Evolutionary conservation across 2,113 vertebrate genomes (phyloP).

Genomic region (Falcunculus frontatus): DNA sequence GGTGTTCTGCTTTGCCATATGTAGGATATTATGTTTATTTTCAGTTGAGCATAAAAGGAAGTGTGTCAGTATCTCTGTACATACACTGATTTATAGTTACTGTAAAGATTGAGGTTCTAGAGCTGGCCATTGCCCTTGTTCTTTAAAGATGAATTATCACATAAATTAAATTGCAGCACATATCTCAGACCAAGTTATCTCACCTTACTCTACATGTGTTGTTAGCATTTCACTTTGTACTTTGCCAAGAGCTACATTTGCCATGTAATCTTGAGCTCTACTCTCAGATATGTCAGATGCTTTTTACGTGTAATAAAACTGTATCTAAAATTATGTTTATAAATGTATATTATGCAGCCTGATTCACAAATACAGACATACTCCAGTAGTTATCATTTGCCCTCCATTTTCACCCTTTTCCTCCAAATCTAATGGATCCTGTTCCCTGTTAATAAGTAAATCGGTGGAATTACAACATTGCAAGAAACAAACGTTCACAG

Average conservation of each 20-base stretch:
- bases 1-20: not conserved
- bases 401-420: not conserved
- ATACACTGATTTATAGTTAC: not conserved
- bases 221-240: not conserved
- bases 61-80: not conserved
- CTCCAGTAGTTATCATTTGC: not conserved
- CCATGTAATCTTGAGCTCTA: not conserved
- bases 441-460: not conserved
- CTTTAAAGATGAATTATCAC: not conserved
- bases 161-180: not conserved
- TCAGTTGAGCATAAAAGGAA: not conserved
- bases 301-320: not conserved
- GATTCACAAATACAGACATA: not conserved
- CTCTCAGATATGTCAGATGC: not conserved
- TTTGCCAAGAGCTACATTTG: not conserved
- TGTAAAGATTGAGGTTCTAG: not conserved
- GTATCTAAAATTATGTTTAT: not conserved
- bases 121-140: not conserved
- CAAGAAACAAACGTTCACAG: not conserved
- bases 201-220: accelerated
- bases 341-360: not conserved
- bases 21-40: not conserved
- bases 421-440: not conserved
- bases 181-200: not conserved
- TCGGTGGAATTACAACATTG: not conserved